A percentile compares a stretch with the other conserved stretches of the same genome.
phyloP scores from a whole-genome alignment of 2,888 invertebrate genomes.

The Amblyteles armatorius region DNA sequence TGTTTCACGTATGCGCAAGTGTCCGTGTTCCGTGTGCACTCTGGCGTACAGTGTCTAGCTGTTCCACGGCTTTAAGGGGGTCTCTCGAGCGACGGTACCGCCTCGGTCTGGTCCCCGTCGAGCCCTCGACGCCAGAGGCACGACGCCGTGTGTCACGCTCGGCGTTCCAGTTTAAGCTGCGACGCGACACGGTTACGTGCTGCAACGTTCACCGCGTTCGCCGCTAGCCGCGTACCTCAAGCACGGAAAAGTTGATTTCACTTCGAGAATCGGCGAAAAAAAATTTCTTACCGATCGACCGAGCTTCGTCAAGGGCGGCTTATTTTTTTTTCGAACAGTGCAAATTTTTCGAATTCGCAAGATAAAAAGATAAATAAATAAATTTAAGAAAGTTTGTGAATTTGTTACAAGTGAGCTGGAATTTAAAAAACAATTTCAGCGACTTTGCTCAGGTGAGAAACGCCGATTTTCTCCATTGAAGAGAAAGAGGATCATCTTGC shows the following conservation, averaged over 20 bases:
- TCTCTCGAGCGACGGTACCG: constrained; percentile 8
- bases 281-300: not conserved
- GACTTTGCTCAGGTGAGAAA: not conserved
- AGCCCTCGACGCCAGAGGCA: constrained; percentile 53
- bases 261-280: not conserved
- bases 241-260: constrained; percentile 37
- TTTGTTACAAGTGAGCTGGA: not conserved
- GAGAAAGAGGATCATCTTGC: not conserved
- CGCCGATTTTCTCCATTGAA: not conserved
- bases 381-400: not conserved
- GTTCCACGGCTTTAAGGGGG: constrained; percentile 61
- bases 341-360: not conserved
- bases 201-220: constrained; percentile 56
- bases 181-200: constrained; percentile 74
- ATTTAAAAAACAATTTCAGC: not conserved
- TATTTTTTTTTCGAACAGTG: too few relatives aligned
- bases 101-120: constrained; percentile 32
- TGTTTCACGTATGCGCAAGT: not conserved
- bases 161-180: constrained; percentile 80
- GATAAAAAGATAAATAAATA: not conserved
- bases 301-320: not conserved
- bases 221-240: not conserved
- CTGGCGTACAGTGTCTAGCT: constrained; percentile 3
- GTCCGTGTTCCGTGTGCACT: constrained; percentile 11
- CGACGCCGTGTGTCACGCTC: constrained; percentile 74